Evolutionary conservation across 2,888 invertebrate species (phyloP).

Genomic region (Ophion slaviceki): DNA sequence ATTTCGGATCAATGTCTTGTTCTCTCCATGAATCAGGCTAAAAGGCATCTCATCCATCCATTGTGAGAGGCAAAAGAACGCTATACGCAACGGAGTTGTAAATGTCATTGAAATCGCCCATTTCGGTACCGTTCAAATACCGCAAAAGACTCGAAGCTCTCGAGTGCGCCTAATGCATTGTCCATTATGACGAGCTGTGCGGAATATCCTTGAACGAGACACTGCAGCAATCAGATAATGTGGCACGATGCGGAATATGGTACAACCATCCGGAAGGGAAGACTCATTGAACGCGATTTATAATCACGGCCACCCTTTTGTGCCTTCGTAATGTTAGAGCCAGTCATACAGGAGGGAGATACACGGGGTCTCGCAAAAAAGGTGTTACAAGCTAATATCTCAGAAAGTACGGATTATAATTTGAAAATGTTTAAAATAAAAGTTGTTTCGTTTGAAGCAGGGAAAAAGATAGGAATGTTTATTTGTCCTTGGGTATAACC

Average conservation of each 20-base stretch:
- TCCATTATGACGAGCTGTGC: neutral
- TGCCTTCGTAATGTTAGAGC: conserved; percentile 41
- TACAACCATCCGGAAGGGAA: conserved; percentile 25
- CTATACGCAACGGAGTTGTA: neutral
- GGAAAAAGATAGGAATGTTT: too few species aligned
- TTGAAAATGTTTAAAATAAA: neutral
- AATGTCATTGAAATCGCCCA: neutral
- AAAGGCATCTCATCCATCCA: neutral
- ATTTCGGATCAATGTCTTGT: neutral
- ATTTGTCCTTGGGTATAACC: too few species aligned
- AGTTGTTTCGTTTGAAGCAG: too few species aligned
- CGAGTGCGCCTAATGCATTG: neutral
- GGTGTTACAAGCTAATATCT: neutral
- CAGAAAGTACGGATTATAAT: neutral
- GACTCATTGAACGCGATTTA: conserved; percentile 57
- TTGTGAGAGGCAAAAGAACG: neutral
- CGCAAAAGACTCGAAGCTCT: neutral
- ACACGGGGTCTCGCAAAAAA: neutral
- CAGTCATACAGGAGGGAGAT: neutral
- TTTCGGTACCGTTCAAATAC: neutral
- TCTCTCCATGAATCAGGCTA: neutral
- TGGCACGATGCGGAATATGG: conserved; percentile 10
- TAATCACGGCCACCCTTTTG: conserved; percentile 55
- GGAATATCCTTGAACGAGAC: conserved; percentile 28
- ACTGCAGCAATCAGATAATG: conserved; percentile 19